A percentile compares a stretch with the other conserved stretches of the same genome.
phyloP scores from a whole-genome alignment of 2,888 invertebrate species.

The Limnephilus marmoratus region DNA sequence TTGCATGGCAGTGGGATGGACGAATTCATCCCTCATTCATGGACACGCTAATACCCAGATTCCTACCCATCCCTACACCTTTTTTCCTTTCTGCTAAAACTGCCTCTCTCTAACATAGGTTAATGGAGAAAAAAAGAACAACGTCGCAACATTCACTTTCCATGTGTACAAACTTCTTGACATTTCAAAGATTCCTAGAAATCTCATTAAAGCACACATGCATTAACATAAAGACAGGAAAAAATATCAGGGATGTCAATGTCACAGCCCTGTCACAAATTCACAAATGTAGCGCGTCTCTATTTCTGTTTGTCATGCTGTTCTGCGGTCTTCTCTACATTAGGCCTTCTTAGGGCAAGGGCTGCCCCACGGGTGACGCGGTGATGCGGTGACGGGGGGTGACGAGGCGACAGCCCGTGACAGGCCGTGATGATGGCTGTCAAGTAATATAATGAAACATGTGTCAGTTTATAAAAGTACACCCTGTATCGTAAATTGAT shows the following conservation, averaged over 20 bases:
- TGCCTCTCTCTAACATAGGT: no score
- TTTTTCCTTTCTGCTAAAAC: no score
- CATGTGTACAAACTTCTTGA: background rate
- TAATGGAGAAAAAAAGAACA: background rate
- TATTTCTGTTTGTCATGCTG: background rate
- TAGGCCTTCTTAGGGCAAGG: background rate
- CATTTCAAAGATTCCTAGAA: background rate
- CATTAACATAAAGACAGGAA: background rate
- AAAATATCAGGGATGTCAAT: background rate
- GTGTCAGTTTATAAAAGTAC: background rate
- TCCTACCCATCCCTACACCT: no score
- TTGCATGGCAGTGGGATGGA: no score
- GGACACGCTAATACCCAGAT: no score
- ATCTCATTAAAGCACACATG: background rate
- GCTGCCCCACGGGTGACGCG: background rate
- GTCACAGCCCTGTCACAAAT: background rate
- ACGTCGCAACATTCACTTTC: background rate
- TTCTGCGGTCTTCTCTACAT: background rate
- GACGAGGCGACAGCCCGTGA: constrained; percentile 16
- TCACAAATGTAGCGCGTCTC: background rate
- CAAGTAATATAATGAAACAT: constrained; percentile 5
- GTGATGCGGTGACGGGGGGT: background rate
- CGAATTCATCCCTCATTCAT: no score
- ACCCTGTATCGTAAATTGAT: background rate
- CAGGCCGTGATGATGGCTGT: constrained; percentile 6